These are phyloP conservation scores for Tarsius wallacei DNA, from an alignment of 2,797 vertebrate species.

Conservation along the genomic window DNA sequence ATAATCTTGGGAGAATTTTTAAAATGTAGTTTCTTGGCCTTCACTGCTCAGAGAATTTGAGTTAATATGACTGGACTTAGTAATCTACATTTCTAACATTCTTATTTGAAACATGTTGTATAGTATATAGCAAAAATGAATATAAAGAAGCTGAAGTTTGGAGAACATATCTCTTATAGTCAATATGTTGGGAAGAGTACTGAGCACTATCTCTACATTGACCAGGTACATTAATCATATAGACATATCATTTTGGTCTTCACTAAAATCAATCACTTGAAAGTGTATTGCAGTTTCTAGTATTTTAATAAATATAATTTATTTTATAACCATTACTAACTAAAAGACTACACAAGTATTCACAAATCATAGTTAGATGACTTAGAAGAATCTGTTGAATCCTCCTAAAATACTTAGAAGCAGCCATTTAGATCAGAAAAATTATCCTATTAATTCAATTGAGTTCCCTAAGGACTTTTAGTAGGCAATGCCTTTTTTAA, in stretches of 20 bases:
- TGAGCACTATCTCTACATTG: not conserved
- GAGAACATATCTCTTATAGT: no score
- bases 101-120: not conserved
- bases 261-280: not conserved
- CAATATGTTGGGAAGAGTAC: not conserved
- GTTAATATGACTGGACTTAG: not conserved
- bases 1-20: not conserved
- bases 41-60: not conserved
- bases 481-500: not conserved
- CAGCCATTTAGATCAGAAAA: not conserved
- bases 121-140: not conserved
- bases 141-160: not conserved
- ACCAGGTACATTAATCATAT: not conserved
- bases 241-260: not conserved
- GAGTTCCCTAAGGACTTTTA: not conserved
- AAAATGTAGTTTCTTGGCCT: not conserved
- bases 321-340: not conserved
- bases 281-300: not conserved
- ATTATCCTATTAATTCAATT: not conserved
- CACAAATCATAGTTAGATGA: not conserved
- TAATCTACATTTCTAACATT: not conserved
- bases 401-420: not conserved
- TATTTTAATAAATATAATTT: not conserved
- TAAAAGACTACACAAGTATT: not conserved
- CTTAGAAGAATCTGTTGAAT: not conserved